Evolutionary conservation across 2,113 vertebrate genomes (phyloP).

Genomic region (Meleagris gallopavo): DNA sequence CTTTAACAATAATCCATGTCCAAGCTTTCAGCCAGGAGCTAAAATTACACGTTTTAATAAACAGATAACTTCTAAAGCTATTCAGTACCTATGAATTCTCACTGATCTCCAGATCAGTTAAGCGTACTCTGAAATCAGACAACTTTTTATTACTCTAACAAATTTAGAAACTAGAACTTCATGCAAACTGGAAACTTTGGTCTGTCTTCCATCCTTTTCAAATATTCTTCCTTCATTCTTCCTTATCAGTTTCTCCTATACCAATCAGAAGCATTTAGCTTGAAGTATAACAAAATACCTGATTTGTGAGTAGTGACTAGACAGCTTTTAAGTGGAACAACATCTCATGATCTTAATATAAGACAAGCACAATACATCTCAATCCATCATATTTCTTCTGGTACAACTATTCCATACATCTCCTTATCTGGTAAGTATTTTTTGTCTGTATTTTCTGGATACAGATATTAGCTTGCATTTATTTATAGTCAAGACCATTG

Average conservation of each 20-base stretch:
- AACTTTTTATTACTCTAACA: not conserved
- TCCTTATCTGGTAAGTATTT: not conserved
- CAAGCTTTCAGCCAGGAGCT: constrained; percentile 5
- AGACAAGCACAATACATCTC: not conserved
- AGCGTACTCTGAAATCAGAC: not conserved
- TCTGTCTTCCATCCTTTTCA: not conserved
- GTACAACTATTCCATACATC: not conserved
- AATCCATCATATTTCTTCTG: not conserved
- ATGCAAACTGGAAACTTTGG: not conserved
- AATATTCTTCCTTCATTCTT: not conserved
- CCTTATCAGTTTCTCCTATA: not conserved
- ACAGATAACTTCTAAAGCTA: not conserved
- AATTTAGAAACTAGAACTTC: not conserved
- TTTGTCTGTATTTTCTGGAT: not conserved
- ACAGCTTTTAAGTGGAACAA: not conserved
- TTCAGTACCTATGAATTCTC: not conserved
- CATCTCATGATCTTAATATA: not conserved
- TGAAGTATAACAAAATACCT: not conserved
- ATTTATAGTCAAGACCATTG: not conserved
- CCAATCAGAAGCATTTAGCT: not conserved
- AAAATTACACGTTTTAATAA: constrained; percentile 21
- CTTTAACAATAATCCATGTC: not conserved
- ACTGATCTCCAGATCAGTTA: not conserved
- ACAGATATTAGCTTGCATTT: not conserved
- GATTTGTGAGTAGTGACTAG: not conserved